These are phyloP conservation scores for Pampusana beccarii DNA, from an alignment of 2,113 vertebrate genomes.

Conservation along the genomic window DNA sequence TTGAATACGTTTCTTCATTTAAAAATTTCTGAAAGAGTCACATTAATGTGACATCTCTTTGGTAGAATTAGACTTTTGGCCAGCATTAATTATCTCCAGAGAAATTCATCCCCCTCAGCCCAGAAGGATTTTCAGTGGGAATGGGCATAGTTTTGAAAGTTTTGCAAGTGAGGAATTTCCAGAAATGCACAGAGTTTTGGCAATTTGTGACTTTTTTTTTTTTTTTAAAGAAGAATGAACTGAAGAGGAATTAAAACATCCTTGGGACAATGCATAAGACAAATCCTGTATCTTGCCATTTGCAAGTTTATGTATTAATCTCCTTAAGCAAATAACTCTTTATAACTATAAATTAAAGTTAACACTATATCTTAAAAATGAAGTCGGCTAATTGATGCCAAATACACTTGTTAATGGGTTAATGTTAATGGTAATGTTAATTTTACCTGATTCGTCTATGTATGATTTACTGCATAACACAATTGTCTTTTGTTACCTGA, in stretches of 20 bases:
- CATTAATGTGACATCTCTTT: background rate
- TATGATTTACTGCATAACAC: conserved; percentile 27
- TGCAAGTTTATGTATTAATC: conserved; percentile 35
- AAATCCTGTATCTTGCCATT: conserved; percentile 34
- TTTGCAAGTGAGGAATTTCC: conserved; percentile 55
- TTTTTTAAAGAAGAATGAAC: background rate
- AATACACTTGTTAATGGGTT: conserved; percentile 10
- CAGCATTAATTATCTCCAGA: background rate
- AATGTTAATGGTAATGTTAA: no score
- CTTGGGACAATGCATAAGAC: conserved; percentile 14
- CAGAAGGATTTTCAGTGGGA: conserved; percentile 20
- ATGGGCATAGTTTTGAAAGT: conserved; percentile 11
- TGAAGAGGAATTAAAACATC: conserved; percentile 16
- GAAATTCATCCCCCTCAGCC: conserved; percentile 43
- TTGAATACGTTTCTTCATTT: background rate
- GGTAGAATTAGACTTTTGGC: background rate
- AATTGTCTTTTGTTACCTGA: conserved; percentile 31
- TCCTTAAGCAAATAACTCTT: conserved; percentile 10
- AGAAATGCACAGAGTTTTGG: background rate
- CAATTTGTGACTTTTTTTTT: background rate
- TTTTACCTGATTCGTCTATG: conserved; percentile 34
- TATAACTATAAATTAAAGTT: conserved; percentile 17
- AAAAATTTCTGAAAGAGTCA: background rate
- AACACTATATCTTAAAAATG: background rate
- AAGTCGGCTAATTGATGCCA: conserved; percentile 22